phyloP scores from a whole-genome alignment of 2,113 vertebrate genomes.

The Pluvianellus socialis region DNA sequence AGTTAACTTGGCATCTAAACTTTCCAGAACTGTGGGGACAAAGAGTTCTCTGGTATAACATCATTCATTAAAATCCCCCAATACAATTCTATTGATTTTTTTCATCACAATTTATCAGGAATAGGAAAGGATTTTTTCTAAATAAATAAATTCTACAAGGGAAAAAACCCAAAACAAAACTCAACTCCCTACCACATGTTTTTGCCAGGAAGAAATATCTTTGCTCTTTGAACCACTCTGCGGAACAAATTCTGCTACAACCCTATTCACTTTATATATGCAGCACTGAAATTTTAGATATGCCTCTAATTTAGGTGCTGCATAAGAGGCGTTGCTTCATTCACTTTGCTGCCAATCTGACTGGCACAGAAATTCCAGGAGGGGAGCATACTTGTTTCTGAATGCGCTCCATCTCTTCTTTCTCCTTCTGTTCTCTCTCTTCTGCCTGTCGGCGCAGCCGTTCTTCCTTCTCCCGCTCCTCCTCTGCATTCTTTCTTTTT shows the following conservation, averaged over 20 bases:
- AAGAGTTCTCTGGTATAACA: background rate
- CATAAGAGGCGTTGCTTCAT: background rate
- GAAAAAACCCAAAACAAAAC: background rate
- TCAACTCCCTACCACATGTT: background rate
- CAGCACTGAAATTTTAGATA: background rate
- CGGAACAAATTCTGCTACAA: background rate
- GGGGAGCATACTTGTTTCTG: constrained; percentile 83
- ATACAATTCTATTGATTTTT: background rate
- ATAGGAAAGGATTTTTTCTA: background rate
- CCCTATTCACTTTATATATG: background rate
- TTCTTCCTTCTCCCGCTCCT: constrained; percentile 73
- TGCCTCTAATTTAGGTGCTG: background rate
- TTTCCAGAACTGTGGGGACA: background rate
- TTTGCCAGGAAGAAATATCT: background rate
- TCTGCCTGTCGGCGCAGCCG: constrained; percentile 53
- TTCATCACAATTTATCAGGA: background rate
- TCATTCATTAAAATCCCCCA: background rate
- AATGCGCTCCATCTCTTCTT: constrained; percentile 78
- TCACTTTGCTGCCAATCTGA: background rate
- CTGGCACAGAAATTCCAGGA: background rate
- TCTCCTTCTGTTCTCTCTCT: constrained; percentile 80
- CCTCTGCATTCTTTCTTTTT: constrained; percentile 74
- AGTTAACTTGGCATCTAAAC: background rate
- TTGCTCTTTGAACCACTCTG: background rate
- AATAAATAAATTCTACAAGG: background rate